These are phyloP conservation scores for Chaitophorus viminalis DNA, from an alignment of 2,888 invertebrate species.

Conservation along the genomic window DNA sequence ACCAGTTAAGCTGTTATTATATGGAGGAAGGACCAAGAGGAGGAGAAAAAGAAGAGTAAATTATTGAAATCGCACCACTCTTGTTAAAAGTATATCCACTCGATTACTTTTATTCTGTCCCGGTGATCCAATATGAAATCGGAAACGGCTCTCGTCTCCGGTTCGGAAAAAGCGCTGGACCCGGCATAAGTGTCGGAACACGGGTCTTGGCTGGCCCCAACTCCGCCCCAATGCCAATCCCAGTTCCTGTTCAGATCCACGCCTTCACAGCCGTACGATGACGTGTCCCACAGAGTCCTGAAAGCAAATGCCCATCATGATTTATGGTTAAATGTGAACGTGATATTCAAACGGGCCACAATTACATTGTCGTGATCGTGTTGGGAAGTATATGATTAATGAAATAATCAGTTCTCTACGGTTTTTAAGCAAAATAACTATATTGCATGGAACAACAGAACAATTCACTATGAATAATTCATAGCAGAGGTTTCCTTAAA, in stretches of 20 bases:
- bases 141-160: conserved; percentile 68
- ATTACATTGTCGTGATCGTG: no score
- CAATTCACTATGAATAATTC: no score
- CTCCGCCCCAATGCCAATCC: conserved; percentile 83
- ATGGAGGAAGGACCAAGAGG: no score
- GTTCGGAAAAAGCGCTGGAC: conserved; percentile 69
- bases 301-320: conserved; percentile 4
- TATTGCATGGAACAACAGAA: no score
- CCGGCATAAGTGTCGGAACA: conserved; percentile 70
- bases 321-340: neutral
- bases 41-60: no score
- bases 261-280: conserved; percentile 75
- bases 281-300: conserved; percentile 64
- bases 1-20: no score
- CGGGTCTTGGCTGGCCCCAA: conserved; percentile 67
- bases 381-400: no score
- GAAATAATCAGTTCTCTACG: no score
- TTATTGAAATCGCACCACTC: neutral
- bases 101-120: conserved; percentile 66
- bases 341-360: no score
- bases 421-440: no score
- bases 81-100: neutral
- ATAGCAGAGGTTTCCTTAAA: no score
- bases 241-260: conserved; percentile 89
- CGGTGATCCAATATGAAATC: conserved; percentile 67